Evolutionary conservation across 2,888 invertebrate genomes (phyloP), one percentile per base, ranked within the genome.

Genomic region (Lithosia quadra): DNA sequence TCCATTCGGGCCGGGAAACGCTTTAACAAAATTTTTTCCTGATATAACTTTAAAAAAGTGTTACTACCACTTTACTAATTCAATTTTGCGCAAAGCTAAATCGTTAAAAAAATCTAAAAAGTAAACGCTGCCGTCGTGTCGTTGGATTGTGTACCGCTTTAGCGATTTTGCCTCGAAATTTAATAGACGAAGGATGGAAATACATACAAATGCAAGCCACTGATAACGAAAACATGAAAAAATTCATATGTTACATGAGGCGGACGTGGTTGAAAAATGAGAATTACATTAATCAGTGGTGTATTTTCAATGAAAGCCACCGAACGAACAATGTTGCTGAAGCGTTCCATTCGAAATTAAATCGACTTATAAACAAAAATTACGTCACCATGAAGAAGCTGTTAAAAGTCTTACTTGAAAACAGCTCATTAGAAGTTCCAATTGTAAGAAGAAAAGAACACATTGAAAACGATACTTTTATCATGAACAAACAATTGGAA

Each of bases 171-270:
- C 22, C 22, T 55, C n/a, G 55, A 55, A 55, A 55, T 55, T 55
- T 55, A 55, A 55, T 55, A 55, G 55, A 55, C 95, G 77, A 93
- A 93, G 72, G 91, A 93, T 75, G 93, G 95, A 84, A 94, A 94
- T 72, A 7, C 71, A 55, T 55, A 55, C 55, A 55, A 55, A 55
- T 55, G 71, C 28, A 65, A 28, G 13, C 60, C 71, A 15, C 67
- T 66, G 15, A 28, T 67, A 43, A 95, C 95, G 57, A 92, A 94
- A 18, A 90, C 91, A 3, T 94, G 56, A 56, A 56, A 56, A 56
- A 56, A 33, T 10, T 58, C 33, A 58, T 18, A 33, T 58, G 58
- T 58, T 33, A 58, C 58, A 95, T 21, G 95, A 96, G 0, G 96
- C 96, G 56, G 56, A 56, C 22, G 56, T 56, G 56, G 24, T 56